These are phyloP conservation scores for Azemiops feae DNA, from an alignment of 2,113 vertebrate genomes.

Conservation along the genomic window DNA sequence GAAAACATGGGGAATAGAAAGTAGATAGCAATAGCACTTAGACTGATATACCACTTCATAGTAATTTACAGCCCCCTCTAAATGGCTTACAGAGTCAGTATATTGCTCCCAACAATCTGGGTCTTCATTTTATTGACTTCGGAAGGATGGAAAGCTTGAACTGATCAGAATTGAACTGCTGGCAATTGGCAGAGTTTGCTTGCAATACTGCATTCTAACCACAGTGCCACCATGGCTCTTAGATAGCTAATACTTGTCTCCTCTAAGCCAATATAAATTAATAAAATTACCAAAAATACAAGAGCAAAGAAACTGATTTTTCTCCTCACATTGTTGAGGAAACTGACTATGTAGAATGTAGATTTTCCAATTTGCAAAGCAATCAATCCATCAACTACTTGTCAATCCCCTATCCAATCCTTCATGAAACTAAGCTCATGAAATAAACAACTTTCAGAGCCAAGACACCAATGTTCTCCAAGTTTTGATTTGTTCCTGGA, in stretches of 20 bases:
- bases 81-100: not conserved
- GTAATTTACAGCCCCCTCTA: not conserved
- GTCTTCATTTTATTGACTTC: not conserved
- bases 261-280: not conserved
- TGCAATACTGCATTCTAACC: not conserved
- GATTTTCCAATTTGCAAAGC: constrained; percentile 29
- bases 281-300: not conserved
- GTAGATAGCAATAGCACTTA: not conserved
- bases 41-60: not conserved
- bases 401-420: constrained; percentile 16
- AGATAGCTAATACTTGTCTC: not conserved
- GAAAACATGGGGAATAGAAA: not conserved
- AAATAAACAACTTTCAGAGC: constrained; percentile 38
- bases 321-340: not conserved
- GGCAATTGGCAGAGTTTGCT: not conserved
- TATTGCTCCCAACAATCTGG: not conserved
- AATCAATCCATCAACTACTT: constrained; percentile 37
- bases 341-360: not conserved
- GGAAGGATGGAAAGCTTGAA: not conserved
- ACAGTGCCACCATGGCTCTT: not conserved
- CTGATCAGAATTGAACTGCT: not conserved
- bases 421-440: constrained; percentile 44
- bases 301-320: not conserved
- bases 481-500: constrained; percentile 33
- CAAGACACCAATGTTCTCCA: constrained; percentile 34